These are phyloP conservation scores for Patella pellucida DNA, from an alignment of 2,888 invertebrate genomes.

Conservation along the genomic window DNA sequence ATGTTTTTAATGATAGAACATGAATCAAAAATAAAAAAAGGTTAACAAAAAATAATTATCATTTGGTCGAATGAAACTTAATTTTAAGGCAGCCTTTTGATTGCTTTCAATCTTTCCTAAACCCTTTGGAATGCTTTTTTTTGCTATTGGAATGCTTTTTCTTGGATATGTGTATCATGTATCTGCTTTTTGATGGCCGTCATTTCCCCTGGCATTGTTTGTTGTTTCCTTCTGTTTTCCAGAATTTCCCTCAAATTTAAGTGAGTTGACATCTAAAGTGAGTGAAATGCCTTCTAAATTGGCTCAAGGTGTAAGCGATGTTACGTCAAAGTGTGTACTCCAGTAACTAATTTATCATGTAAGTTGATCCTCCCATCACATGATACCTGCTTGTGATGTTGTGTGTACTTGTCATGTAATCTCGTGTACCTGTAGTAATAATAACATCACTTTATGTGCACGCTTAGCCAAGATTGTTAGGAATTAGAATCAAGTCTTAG, in stretches of 20 bases:
- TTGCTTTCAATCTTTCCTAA: no score
- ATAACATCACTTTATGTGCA: no score
- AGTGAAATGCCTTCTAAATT: conserved; percentile 66
- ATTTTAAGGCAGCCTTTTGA: no score
- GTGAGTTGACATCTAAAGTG: conserved; percentile 67
- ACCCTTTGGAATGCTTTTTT: background rate
- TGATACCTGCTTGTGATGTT: conserved; percentile 2
- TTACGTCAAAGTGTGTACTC: conserved; percentile 67
- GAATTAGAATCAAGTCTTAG: no score
- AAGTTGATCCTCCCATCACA: conserved; percentile 17
- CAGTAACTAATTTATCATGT: conserved; percentile 48
- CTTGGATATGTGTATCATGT: no score
- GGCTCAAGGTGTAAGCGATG: conserved; percentile 65
- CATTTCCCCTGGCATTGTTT: conserved; percentile 15
- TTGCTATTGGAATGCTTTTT: conserved; percentile 5
- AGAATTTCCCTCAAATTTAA: conserved; percentile 59
- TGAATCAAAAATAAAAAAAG: no score
- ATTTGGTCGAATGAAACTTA: no score
- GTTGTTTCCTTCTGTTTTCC: conserved; percentile 41
- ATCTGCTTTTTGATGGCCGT: conserved; percentile 8
- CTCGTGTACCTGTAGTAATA: background rate
- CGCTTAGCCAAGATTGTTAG: no score
- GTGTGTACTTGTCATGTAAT: background rate
- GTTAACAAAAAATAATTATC: no score
- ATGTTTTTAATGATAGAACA: no score